Conservation (phyloP, 2,797 vertebrate genomes). For the Spatula clypeata region DNA sequence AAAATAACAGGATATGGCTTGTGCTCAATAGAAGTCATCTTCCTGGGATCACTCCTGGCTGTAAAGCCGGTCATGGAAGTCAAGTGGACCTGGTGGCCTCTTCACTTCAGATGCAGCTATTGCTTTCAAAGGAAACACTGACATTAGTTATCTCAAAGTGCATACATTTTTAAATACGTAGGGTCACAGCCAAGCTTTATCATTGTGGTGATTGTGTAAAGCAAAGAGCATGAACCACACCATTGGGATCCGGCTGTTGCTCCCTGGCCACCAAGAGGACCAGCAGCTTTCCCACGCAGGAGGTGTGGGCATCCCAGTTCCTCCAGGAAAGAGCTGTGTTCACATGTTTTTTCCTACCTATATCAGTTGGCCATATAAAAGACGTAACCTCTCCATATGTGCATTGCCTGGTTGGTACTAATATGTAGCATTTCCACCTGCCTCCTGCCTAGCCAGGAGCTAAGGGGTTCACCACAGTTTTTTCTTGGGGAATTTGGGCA, state of each 20-base stretch:
- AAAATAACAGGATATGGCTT: not conserved
- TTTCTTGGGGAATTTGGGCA: not conserved
- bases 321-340: not conserved
- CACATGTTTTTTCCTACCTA: rapidly evolving
- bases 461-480: rapidly evolving
- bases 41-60: not conserved
- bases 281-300: not conserved
- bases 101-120: no score
- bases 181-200: not conserved
- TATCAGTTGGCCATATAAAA: not conserved
- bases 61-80: not conserved
- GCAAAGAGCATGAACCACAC: rapidly evolving
- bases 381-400: rapidly evolving
- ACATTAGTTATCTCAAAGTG: not conserved
- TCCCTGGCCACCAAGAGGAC: not conserved
- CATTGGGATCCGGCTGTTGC: not conserved
- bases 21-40: rapidly evolving
- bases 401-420: rapidly evolving
- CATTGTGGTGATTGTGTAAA: not conserved
- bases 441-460: not conserved
- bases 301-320: not conserved
- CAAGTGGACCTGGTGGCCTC: not conserved
- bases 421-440: not conserved
- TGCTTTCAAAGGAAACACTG: not conserved
- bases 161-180: not conserved